Base-by-base conservation (phyloP, 2,113 vertebrate species). In the Mus spicilegus region DNA sequence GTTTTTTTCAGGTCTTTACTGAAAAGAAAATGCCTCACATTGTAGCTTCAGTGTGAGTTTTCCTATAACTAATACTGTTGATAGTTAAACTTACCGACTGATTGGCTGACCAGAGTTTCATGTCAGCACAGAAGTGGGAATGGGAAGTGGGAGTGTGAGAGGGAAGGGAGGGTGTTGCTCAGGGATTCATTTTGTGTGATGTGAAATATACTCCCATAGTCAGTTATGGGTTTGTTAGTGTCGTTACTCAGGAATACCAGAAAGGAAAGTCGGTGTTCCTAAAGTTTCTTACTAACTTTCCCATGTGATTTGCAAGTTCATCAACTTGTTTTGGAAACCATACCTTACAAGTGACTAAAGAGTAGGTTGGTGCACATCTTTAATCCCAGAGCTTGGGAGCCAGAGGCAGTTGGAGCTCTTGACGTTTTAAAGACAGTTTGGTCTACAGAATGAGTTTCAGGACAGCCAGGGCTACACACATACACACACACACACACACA, bases 151-250 rank as follows among this genome's bases (percentile, higher is more conserved):
- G 61, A 51, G 33, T 19, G 22, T 0, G 33, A 73, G 24, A 14
- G 33, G 22, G 26, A 8, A 14, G 33, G 24, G 13, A 39, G 42
- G 24, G 9, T 49, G 39, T 22, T 93, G 95, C 24, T 73, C 39
- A 54, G 36, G 88, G 86, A 87, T 86, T 96, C 82, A 89, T 70
- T 73, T 72, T 89, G 76, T 81, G 7, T 87, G 69, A 81, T 76
- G 19, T 63, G 33, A 91, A 94, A 72, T 86, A 49, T 84, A 73
- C 36, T 46, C 63, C 12, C 33, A 56, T 88, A 30, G 24, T 78
- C 28, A 84, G 26, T 49, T 33, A 63, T 24, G 33, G 10, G 24
- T 58, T 81, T 81, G 51, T 54, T 80, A 10, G 61, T 90, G 24
- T 58, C 1, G 0, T 39, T 26, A 39, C 70, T 76, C 13, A 70